A percentile compares a stretch with the other conserved stretches of the same genome.
Evolutionary conservation across 2,888 invertebrate species (phyloP).

Genomic region (Aleiodes testaceus): DNA sequence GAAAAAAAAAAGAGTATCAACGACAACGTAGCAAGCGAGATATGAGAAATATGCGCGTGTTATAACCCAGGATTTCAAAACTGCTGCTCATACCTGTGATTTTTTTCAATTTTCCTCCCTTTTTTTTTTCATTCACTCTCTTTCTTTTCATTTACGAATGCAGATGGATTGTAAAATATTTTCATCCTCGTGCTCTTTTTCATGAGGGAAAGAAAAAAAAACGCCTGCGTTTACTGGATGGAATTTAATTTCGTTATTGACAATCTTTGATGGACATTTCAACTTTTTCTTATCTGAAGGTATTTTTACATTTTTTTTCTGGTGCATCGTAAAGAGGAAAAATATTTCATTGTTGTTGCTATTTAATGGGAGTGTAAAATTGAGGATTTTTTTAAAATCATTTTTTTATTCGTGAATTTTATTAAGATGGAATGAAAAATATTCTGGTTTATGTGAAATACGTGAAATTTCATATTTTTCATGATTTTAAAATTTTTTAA

Average conservation of each 20-base stretch:
- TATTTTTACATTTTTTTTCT: too few species aligned
- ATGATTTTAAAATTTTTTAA: neutral
- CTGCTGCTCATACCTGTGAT: constrained; percentile 23
- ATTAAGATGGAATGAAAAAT: too few species aligned
- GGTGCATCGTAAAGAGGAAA: neutral
- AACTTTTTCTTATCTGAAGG: constrained; percentile 1
- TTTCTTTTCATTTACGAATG: constrained; percentile 19
- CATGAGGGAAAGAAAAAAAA: constrained; percentile 7
- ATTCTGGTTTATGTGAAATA: too few species aligned
- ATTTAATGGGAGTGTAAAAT: too few species aligned
- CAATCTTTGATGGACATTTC: constrained; percentile 22
- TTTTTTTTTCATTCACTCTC: neutral
- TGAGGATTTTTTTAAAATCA: too few species aligned
- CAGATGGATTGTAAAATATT: constrained; percentile 39
- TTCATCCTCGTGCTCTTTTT: constrained; percentile 55
- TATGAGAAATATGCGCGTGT: constrained; percentile 70
- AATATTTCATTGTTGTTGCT: neutral
- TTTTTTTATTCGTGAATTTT: too few species aligned
- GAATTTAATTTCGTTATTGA: constrained; percentile 41
- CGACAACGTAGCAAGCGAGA: constrained; percentile 56
- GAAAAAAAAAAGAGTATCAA: constrained; percentile 58
- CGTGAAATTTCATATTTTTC: too few species aligned
- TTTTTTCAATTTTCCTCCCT: constrained; percentile 8
- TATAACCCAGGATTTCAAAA: constrained; percentile 39
- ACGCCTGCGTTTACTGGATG: constrained; percentile 23